Conservation (phyloP, 2,888 invertebrate genomes). For the Platycheirus albimanus region DNA sequence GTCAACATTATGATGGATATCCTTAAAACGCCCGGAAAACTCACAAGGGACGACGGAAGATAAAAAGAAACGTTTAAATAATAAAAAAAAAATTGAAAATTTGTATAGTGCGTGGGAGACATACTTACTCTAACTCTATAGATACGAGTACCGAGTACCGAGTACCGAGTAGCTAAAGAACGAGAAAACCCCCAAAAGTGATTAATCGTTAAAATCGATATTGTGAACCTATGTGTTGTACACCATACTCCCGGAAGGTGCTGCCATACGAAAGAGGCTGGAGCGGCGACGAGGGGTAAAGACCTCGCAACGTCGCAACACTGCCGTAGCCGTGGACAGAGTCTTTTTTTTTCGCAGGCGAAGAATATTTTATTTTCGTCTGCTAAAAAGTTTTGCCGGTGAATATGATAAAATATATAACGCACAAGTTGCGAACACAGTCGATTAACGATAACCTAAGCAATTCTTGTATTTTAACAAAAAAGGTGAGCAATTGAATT, state of each 20-base stretch:
- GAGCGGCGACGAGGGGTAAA: slow-evolving; percentile 56
- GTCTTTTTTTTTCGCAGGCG: slow-evolving; percentile 36
- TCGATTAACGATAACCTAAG: slow-evolving; percentile 77
- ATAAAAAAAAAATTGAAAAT: slow-evolving; percentile 26
- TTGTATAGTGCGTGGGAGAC: slow-evolving; percentile 67
- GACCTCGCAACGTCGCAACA: slow-evolving; percentile 59
- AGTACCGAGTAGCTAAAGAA: slow-evolving; percentile 14
- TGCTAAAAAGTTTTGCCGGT: slow-evolving; percentile 55
- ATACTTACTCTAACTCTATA: slow-evolving; percentile 22
- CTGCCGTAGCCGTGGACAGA: slow-evolving; percentile 47
- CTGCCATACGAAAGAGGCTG: slow-evolving; percentile 62
- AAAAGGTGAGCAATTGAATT: slow-evolving; percentile 62
- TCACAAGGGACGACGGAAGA: too few species aligned
- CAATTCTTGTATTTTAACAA: slow-evolving; percentile 54
- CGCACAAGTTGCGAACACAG: slow-evolving; percentile 78
- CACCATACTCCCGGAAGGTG: slow-evolving; percentile 63
- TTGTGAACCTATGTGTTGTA: slow-evolving; percentile 71
- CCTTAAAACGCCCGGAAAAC: slow-evolving; percentile 24
- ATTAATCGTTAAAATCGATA: slow-evolving; percentile 74
- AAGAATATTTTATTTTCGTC: slow-evolving; percentile 55
- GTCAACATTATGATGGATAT: slow-evolving; percentile 39
- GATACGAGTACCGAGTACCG: slow-evolving; percentile 4
- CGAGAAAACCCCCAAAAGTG: slow-evolving; percentile 70
- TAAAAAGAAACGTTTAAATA: too few species aligned
- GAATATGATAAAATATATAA: slow-evolving; percentile 77